phyloP scores from a whole-genome alignment of 2,113 vertebrate genomes.

The Spea bombifrons region DNA sequence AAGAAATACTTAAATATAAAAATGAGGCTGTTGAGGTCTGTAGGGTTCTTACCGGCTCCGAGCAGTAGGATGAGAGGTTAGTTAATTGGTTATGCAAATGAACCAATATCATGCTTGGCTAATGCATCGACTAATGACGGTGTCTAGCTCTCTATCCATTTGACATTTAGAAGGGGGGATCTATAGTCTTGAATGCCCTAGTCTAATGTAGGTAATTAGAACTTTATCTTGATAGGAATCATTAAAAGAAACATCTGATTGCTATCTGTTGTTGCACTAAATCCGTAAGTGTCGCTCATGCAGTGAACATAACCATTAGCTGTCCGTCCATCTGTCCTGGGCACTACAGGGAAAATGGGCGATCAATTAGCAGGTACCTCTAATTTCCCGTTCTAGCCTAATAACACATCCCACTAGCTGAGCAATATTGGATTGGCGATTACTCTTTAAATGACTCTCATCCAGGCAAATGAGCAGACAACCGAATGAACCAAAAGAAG shows the following conservation, averaged over 20 bases:
- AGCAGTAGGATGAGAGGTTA: slow-evolving; percentile 26
- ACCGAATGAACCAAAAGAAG: slow-evolving; percentile 25
- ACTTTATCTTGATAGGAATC: slow-evolving; percentile 39
- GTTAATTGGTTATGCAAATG: slow-evolving; percentile 44
- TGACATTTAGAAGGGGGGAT: slow-evolving; percentile 34
- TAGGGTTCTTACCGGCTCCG: background rate
- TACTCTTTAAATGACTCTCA: slow-evolving; percentile 21
- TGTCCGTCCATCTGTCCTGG: slow-evolving; percentile 24
- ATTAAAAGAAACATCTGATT: slow-evolving; percentile 37
- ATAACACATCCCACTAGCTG: background rate
- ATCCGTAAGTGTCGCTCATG: slow-evolving; percentile 28
- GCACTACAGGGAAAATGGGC: slow-evolving; percentile 18
- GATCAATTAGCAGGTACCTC: slow-evolving; percentile 41
- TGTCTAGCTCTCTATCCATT: slow-evolving; percentile 38
- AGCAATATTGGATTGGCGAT: slow-evolving; percentile 36
- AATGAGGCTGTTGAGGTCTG: background rate
- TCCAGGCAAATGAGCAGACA: background rate
- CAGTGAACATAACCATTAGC: slow-evolving; percentile 34
- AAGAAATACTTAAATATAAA: background rate
- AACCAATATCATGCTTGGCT: slow-evolving; percentile 19
- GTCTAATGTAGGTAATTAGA: slow-evolving; percentile 43
- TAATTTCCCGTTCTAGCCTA: slow-evolving; percentile 14
- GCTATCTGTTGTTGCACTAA: slow-evolving; percentile 30
- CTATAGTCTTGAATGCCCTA: slow-evolving; percentile 31
- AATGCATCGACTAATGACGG: slow-evolving; percentile 35